Evolutionary conservation across 1,140 invertebrate genomes (phyloP).

Genomic region (Daktulosphaira vitifoliae): DNA sequence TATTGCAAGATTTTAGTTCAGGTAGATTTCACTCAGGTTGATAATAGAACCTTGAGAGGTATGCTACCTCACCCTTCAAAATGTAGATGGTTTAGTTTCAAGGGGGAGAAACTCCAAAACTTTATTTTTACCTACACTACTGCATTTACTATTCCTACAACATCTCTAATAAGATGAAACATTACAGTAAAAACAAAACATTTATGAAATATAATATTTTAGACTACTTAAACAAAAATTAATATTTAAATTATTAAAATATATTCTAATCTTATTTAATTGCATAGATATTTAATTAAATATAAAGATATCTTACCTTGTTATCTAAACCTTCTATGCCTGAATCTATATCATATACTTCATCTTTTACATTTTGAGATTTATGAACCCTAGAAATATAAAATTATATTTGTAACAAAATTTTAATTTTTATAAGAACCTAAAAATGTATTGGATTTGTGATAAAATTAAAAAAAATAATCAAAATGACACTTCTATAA

Average conservation of each 20-base stretch:
- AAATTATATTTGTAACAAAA: slow-evolving; percentile 22
- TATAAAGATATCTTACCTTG: slow-evolving; percentile 48
- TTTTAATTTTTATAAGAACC: neutral
- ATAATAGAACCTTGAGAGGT: too few relatives aligned
- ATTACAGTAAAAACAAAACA: neutral
- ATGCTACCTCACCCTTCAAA: too few relatives aligned
- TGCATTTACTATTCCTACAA: too few relatives aligned
- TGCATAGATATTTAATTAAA: neutral
- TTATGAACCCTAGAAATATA: slow-evolving; percentile 50
- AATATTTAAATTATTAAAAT: neutral
- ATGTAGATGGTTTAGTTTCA: too few relatives aligned
- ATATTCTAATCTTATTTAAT: neutral
- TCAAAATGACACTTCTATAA: too few relatives aligned
- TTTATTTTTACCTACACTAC: too few relatives aligned
- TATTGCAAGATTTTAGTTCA: too few relatives aligned
- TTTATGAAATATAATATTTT: neutral
- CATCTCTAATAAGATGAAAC: neutral
- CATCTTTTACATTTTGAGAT: slow-evolving; percentile 61
- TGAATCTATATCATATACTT: slow-evolving; percentile 77
- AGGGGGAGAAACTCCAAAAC: too few relatives aligned
- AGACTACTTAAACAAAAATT: neutral
- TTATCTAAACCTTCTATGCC: slow-evolving; percentile 70
- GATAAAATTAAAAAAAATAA: too few relatives aligned
- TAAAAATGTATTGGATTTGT: too few relatives aligned
- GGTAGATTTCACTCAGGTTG: too few relatives aligned